Conservation (phyloP, 2,797 vertebrate genomes). For the Ficedula albicollis region DNA sequence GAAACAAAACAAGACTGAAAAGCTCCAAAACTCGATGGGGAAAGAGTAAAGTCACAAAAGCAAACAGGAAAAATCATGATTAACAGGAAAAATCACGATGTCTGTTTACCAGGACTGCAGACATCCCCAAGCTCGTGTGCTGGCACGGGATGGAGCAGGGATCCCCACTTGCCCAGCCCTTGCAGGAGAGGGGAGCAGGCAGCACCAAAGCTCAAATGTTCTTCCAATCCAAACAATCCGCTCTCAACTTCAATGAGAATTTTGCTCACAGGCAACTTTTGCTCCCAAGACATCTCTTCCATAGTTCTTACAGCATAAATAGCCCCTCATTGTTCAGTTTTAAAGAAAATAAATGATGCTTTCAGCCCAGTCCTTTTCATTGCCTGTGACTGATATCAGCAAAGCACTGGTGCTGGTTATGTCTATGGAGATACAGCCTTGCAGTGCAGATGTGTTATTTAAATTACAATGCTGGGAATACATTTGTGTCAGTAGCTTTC, state of each 20-base stretch:
- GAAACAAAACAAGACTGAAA: not conserved
- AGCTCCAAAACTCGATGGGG: not conserved
- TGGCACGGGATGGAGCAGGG: not conserved
- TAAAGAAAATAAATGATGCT: conserved; percentile 55
- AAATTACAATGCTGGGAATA: conserved; percentile 64
- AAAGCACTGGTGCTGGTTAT: conserved; percentile 24
- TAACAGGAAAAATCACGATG: accelerated
- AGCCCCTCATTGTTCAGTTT: conserved; percentile 29
- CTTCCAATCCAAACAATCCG: not conserved
- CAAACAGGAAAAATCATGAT: accelerated
- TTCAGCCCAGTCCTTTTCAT: conserved; percentile 37
- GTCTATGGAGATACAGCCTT: conserved; percentile 47
- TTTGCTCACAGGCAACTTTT: conserved; percentile 23
- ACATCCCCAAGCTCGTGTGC: accelerated
- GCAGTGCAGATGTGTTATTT: conserved; percentile 60
- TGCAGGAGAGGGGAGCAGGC: not conserved
- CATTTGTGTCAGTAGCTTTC: conserved; percentile 63
- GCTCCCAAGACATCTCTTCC: conserved; percentile 1
- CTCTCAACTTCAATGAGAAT: not conserved
- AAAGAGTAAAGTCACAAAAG: not conserved
- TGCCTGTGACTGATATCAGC: conserved; percentile 37
- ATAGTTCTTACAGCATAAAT: conserved; percentile 15
- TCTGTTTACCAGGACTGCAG: not conserved
- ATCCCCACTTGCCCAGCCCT: not conserved
- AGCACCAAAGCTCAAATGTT: not conserved